Percentiles rank a stretch among this genome's conserved stretches.
phyloP scores from a whole-genome alignment of 2,113 vertebrate species.

The Corythornis madagascariensis region DNA sequence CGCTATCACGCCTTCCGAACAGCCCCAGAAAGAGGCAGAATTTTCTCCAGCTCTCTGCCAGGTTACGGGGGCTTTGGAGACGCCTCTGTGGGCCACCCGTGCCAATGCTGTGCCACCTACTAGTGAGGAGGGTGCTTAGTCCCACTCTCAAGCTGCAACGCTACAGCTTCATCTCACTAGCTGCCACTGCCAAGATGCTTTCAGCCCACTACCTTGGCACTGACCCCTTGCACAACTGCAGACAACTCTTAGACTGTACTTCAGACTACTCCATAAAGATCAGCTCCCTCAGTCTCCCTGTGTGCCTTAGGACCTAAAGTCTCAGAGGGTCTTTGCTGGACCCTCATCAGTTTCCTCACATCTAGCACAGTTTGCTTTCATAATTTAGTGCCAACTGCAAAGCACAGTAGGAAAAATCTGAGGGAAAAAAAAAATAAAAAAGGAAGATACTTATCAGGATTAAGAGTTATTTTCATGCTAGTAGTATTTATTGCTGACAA shows the following conservation, averaged over 20 bases:
- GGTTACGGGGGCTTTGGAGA: background rate
- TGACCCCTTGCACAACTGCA: background rate
- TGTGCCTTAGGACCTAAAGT: background rate
- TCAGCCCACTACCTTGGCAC: background rate
- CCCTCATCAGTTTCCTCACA: background rate
- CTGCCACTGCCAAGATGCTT: background rate
- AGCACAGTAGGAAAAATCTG: background rate
- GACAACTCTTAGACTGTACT: background rate
- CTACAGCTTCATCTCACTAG: accelerated
- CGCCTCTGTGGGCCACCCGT: background rate
- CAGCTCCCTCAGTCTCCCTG: background rate
- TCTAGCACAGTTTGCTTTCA: background rate
- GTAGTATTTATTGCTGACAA: background rate
- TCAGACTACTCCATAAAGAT: background rate
- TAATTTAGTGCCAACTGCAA: background rate
- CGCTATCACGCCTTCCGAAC: no score
- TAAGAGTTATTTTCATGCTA: background rate
- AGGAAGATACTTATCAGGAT: background rate
- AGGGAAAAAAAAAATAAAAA: background rate
- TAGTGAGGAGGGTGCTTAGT: background rate
- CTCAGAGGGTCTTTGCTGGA: background rate
- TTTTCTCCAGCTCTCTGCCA: background rate
- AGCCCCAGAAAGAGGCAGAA: background rate
- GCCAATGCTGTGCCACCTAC: background rate
- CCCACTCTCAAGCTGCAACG: accelerated